phyloP scores from a whole-genome alignment of 1,140 invertebrate species.

The Drosophila arawakana region DNA sequence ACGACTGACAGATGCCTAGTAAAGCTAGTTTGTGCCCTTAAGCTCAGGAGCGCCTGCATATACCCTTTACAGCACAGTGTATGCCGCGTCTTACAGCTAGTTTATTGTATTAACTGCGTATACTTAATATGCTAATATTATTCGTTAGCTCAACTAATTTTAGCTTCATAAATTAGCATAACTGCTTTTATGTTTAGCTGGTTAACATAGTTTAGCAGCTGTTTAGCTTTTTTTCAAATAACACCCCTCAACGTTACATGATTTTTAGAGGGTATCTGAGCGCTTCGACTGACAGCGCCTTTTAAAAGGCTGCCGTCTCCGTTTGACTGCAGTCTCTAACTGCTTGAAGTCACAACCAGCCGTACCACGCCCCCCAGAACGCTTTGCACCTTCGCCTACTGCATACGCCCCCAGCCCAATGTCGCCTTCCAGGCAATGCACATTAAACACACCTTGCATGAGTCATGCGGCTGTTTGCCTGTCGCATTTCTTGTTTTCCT shows the following conservation, averaged over 20 bases:
- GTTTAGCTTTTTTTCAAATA: neutral
- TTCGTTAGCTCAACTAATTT: neutral
- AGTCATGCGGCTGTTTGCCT: constrained; percentile 58
- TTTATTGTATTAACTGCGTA: neutral
- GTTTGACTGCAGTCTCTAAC: constrained; percentile 1
- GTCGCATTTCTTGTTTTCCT: constrained; percentile 55
- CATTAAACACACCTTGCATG: constrained; percentile 77
- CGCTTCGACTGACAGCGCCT: constrained; percentile 2
- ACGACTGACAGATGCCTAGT: constrained; percentile 11
- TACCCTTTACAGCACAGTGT: neutral
- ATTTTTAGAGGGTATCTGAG: constrained; percentile 7
- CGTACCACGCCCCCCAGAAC: no score
- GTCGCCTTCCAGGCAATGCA: constrained; percentile 52
- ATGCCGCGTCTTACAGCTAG: neutral
- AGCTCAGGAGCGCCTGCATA: neutral
- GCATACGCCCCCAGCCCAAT: constrained; percentile 12
- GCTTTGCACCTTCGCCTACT: neutral
- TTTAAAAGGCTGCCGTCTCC: neutral
- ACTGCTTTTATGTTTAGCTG: no score
- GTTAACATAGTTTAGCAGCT: neutral
- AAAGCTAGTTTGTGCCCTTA: neutral
- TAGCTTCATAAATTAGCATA: no score
- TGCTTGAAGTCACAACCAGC: neutral
- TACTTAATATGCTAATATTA: constrained; percentile 9
- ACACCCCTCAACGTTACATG: no score